Conservation (phyloP, 2,797 vertebrate genomes). For the Squalus acanthias region DNA sequence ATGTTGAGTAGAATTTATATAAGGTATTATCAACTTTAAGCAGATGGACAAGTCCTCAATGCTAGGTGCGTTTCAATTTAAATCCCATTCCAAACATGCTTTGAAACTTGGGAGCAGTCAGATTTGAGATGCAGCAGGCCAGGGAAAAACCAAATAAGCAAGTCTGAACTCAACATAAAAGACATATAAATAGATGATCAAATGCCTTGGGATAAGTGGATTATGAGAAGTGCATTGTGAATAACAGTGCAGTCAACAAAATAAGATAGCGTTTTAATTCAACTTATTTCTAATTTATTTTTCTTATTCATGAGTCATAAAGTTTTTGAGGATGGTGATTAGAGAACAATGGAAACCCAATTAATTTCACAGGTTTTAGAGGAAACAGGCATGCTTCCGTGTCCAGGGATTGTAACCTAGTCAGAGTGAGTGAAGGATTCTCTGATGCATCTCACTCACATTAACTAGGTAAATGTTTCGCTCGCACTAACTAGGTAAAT, state of each 20-base stretch:
- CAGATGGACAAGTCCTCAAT: neutral
- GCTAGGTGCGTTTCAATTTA: neutral
- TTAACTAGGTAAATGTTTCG: neutral
- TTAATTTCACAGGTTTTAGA: neutral
- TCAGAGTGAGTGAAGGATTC: neutral
- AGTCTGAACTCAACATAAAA: neutral
- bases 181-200: neutral
- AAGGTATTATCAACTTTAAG: conserved; percentile 18
- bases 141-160: neutral
- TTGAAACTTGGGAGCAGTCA: neutral
- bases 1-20: neutral
- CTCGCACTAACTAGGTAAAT: neutral
- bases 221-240: neutral
- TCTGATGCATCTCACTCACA: neutral
- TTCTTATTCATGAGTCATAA: neutral
- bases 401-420: neutral
- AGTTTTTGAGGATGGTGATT: neutral
- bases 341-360: neutral
- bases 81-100: conserved; percentile 1
- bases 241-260: neutral
- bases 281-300: neutral
- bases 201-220: too few species aligned
- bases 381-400: neutral
- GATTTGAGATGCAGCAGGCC: neutral
- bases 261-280: neutral